Evolutionary conservation across 1,140 invertebrate species (phyloP), one percentile per base, ranked within the genome.

Genomic region (Bombus waltoni): DNA sequence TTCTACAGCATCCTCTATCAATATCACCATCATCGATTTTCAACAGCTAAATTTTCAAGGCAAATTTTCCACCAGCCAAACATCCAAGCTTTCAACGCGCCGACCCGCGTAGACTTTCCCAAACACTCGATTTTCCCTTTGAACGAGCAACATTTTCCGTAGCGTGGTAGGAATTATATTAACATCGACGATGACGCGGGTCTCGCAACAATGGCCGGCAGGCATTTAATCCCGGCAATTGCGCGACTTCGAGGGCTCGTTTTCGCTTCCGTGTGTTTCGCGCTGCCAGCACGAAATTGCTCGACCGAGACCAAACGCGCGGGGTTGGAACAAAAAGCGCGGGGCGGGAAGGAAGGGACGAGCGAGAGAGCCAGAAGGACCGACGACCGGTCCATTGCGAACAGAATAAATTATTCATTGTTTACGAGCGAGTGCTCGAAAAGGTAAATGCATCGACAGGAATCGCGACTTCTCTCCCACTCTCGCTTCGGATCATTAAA

Each of bases 341-440:
- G 32, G 32, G 35, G 47, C 32, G 22, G 38, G 38, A 65, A 38
- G 5, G 65, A 44, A 11, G 32, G 66, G 25, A 57, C 66, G 2
- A 32, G 35, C 2, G 40, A 18, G 40, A 70, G 53, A 35, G 57
- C 47, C 13, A 35, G 11, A 28, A 28, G 65, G 40, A n/a, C 66
- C 68, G 57, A 53, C 68, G 57, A 53, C 53, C 35, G 66, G 53
- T 85, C 77, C 83, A 79, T 73, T 80, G 83, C 83, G 83, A 85
- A 35, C 83, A 68, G 77, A 53, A 85, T 80, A 85, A 85, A 85
- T 85, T 85, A 85, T 85, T 85, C 83, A 85, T 85, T 85, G 83
- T 85, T 85, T 85, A 85, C 83, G 83, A 80, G 77, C 53, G 76
- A 80, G 38, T 57, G 83, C 76, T 85, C 53, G 83, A 85, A 80